phyloP scores from a whole-genome alignment of 2,113 vertebrate species.

The Cettia cetti region DNA sequence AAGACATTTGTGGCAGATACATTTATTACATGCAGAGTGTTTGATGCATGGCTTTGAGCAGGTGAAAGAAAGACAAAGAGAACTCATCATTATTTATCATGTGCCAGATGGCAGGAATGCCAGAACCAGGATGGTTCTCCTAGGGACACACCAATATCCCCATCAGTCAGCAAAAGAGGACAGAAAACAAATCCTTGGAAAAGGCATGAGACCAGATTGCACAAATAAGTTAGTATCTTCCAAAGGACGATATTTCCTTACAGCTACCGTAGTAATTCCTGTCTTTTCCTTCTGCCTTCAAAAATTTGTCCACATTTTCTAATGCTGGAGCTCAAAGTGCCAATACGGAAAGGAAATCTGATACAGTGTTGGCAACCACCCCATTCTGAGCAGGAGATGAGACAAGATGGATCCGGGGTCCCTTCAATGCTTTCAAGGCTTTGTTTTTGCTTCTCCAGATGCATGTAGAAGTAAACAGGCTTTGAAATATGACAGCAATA shows the following conservation, averaged over 20 bases:
- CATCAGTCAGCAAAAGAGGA: neutral
- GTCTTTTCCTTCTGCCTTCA: neutral
- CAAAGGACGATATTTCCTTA: neutral
- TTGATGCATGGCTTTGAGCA: neutral
- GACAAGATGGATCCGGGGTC: neutral
- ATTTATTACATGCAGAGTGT: neutral
- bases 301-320: neutral
- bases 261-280: neutral
- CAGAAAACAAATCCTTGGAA: neutral
- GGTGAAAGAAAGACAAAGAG: neutral
- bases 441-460: neutral
- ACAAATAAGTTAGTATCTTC: neutral
- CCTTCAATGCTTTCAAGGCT: neutral
- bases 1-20: neutral
- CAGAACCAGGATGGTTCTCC: neutral
- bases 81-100: neutral
- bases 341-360: neutral
- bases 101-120: neutral
- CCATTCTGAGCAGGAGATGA: neutral
- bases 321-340: neutral
- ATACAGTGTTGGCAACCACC: neutral
- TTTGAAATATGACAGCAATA: neutral
- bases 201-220: neutral
- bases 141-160: neutral
- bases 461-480: neutral